Percentiles rank a stretch among this genome's conserved stretches.
Conservation (phyloP, 2,797 vertebrate species). For the Aeoliscus strigatus region DNA sequence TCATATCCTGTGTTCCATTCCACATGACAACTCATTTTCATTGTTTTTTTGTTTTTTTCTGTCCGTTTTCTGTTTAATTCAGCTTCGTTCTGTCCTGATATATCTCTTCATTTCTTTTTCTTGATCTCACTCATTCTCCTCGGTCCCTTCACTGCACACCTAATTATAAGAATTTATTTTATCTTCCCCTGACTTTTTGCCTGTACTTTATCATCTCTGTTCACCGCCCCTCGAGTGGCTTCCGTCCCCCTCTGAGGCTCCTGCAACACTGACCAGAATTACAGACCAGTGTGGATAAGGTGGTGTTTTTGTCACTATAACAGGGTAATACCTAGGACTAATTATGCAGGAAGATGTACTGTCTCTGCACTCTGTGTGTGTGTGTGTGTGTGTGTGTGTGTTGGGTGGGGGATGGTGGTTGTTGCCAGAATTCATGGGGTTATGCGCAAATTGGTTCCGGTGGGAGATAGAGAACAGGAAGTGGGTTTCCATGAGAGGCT, state of each 20-base stretch:
- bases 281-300: constrained; percentile 59
- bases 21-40: constrained; percentile 19
- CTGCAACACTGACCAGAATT: constrained; percentile 41
- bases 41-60: constrained; percentile 23
- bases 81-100: constrained; percentile 17
- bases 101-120: constrained; percentile 23
- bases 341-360: constrained; percentile 59
- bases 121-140: constrained; percentile 34
- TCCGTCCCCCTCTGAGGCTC: constrained; percentile 36
- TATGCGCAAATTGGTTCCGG: constrained; percentile 72
- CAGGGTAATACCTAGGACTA: constrained; percentile 60
- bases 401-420: constrained; percentile 41
- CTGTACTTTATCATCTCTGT: constrained; percentile 45
- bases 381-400: no score
- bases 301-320: constrained; percentile 66
- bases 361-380: constrained; percentile 50
- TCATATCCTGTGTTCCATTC: constrained; percentile 7
- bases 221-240: constrained; percentile 28
- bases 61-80: constrained; percentile 28
- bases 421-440: constrained; percentile 63
- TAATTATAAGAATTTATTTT: constrained; percentile 58
- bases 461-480: constrained; percentile 68
- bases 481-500: constrained; percentile 62
- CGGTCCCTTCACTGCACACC: constrained; percentile 48
- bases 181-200: constrained; percentile 55